These are phyloP conservation scores for Opisthograptis luteolata DNA, from an alignment of 2,888 invertebrate genomes.

Conservation along the genomic window DNA sequence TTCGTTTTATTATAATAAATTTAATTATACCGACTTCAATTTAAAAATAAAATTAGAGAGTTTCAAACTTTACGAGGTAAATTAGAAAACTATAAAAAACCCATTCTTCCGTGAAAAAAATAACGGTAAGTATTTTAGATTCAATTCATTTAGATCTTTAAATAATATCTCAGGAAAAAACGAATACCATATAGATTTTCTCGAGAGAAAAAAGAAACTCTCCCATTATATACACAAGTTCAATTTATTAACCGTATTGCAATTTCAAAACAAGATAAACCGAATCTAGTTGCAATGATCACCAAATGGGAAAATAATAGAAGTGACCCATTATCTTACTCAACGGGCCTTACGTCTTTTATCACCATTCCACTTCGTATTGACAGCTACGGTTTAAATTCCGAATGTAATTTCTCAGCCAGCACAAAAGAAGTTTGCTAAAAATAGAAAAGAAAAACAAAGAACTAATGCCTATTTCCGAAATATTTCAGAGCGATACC, in stretches of 20 bases:
- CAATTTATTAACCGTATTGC: conserved; percentile 28
- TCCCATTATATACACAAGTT: conserved; percentile 1
- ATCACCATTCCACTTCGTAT: conserved; percentile 47
- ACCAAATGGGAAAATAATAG: conserved; percentile 54
- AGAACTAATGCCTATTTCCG: not conserved
- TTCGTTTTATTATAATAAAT: too few relatives aligned
- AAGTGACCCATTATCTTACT: conserved; percentile 45
- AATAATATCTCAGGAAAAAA: too few relatives aligned
- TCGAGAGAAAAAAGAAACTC: too few relatives aligned
- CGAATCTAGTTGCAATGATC: conserved; percentile 46
- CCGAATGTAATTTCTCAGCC: conserved; percentile 13
- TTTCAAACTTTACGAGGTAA: too few relatives aligned
- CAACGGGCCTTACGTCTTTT: conserved; percentile 49
- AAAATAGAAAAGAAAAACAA: conserved; percentile 1
- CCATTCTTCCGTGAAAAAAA: too few relatives aligned
- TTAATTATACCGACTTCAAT: too few relatives aligned
- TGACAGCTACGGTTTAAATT: conserved; percentile 40
- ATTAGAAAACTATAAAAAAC: too few relatives aligned
- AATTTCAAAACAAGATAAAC: conserved; percentile 46
- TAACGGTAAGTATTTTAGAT: too few relatives aligned
- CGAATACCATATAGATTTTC: too few relatives aligned
- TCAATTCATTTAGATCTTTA: too few relatives aligned
- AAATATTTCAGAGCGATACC: conserved; percentile 40
- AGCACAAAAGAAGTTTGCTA: not conserved
- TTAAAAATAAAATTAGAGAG: too few relatives aligned